Evolutionary conservation across 2,888 invertebrate genomes (phyloP), one percentile per base, ranked within the genome.

Genomic region (Cosmopolites sordidus): DNA sequence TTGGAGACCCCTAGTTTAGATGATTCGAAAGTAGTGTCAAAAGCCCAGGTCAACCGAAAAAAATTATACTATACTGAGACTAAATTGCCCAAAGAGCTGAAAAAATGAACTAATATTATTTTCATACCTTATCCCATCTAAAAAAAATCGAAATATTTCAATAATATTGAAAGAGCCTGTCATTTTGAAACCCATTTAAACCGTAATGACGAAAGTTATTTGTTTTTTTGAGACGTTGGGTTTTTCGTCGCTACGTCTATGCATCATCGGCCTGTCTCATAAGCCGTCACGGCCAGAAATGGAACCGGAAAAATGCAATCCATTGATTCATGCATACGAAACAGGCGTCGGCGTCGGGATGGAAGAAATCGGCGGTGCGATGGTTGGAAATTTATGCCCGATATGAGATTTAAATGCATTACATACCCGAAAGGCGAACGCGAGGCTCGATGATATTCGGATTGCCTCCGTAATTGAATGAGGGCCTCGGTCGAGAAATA

Each of bases 271-370:
- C 22, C 43, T 49, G 43, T 49, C 39, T 52, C 47, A 42, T 52
- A 47, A 54, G 51, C 51, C 46, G 43, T 45, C 50, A 52, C 52
- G 52, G 56, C 56, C 46, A 56, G 44, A 47, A 57, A 57, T 57
- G 50, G 47, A 50, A 47, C 45, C 50, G 51, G 51, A 54, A 44
- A 57, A 57, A 47, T 57, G 51, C 54, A 54, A 57, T 51, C 57
- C 51, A 54, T 57, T 53, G 57, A 57, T 57, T 57, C 57, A 51
- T 54, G 57, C 57, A 57, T 57, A 57, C 54, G 51, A 57, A 57
- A 57, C 53, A 53, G 57, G 51, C 54, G 50, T 55, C 47, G 51
- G 55, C 51, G 54, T 46, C 54, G 37, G 50, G 43, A 42, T 29
- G 41, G 55, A 55, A 33, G 33, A 33, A 33, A 33, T 33, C 33